Conservation (phyloP, 2,113 vertebrate species). For the Zosterops japonicus region DNA sequence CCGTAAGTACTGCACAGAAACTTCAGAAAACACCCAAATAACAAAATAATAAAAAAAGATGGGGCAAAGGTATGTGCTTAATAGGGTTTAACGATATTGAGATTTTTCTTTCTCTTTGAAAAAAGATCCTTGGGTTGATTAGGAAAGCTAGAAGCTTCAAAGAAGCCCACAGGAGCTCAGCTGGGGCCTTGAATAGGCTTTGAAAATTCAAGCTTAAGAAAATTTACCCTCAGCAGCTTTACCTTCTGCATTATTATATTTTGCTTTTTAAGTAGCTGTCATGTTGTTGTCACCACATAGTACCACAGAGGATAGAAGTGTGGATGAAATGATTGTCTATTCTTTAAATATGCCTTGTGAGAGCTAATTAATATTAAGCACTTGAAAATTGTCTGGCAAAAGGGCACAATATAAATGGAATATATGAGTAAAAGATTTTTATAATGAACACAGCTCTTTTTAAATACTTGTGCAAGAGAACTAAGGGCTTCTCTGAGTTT, state of each 20-base stretch:
- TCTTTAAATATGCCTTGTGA: constrained; percentile 13
- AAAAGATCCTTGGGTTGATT: not conserved
- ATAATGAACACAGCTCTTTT: not conserved
- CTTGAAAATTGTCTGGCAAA: not conserved
- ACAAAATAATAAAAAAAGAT: not conserved
- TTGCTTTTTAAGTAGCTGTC: constrained; percentile 25
- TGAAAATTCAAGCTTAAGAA: constrained; percentile 1
- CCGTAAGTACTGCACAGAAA: not conserved
- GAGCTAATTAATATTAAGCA: constrained; percentile 34
- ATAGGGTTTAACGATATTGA: not conserved
- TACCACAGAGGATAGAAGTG: not conserved
- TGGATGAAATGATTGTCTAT: constrained; percentile 2
- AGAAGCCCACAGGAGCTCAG: not conserved
- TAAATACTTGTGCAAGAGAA: not conserved
- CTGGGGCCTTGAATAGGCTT: constrained; percentile 6
- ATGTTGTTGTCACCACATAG: not conserved
- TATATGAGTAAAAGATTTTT: not conserved
- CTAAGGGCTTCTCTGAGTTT: not conserved
- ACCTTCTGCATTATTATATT: not conserved
- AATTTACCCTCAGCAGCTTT: not conserved
- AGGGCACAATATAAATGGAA: not conserved
- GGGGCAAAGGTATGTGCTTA: not conserved
- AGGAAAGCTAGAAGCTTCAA: constrained; percentile 27
- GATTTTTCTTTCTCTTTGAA: not conserved
- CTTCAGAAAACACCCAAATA: not conserved